Evolutionary conservation across 2,113 vertebrate genomes (phyloP).

Genomic region (Lutjanus erythropterus): DNA sequence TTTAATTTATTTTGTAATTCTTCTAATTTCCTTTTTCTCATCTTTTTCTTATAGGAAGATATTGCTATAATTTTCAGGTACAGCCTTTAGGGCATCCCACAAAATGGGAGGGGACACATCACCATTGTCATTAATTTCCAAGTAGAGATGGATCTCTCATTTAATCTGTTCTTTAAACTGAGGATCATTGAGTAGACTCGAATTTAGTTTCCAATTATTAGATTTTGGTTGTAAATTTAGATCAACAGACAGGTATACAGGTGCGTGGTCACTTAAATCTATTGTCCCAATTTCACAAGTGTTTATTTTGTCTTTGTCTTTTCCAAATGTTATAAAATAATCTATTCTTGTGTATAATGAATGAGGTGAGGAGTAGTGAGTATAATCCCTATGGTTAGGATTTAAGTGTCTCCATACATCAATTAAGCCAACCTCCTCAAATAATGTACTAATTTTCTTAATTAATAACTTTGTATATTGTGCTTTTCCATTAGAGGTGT

Average conservation of each 20-base stretch:
- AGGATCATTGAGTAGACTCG: too few relatives aligned
- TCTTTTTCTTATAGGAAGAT: neutral
- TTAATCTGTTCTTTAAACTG: neutral
- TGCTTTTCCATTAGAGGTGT: too few relatives aligned
- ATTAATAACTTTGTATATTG: neutral
- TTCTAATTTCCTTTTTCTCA: neutral
- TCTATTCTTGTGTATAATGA: constrained; percentile 3
- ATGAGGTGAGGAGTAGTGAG: neutral
- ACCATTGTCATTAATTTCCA: neutral
- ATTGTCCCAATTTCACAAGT: neutral
- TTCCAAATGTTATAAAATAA: constrained; percentile 10
- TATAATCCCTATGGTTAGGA: neutral
- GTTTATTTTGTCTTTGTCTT: neutral
- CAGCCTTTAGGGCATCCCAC: neutral
- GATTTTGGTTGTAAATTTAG: neutral
- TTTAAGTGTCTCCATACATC: neutral
- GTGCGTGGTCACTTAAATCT: neutral
- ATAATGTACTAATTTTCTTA: neutral
- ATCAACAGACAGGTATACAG: neutral
- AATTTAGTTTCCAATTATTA: too few relatives aligned
- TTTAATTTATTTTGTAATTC: neutral
- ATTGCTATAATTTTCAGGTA: neutral
- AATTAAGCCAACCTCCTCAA: neutral
- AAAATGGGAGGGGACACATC: neutral
- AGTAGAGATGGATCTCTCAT: neutral